Evolutionary conservation across 2,797 vertebrate species (phyloP), one percentile per base, ranked within the genome.

Genomic region (Erethizon dorsatum): DNA sequence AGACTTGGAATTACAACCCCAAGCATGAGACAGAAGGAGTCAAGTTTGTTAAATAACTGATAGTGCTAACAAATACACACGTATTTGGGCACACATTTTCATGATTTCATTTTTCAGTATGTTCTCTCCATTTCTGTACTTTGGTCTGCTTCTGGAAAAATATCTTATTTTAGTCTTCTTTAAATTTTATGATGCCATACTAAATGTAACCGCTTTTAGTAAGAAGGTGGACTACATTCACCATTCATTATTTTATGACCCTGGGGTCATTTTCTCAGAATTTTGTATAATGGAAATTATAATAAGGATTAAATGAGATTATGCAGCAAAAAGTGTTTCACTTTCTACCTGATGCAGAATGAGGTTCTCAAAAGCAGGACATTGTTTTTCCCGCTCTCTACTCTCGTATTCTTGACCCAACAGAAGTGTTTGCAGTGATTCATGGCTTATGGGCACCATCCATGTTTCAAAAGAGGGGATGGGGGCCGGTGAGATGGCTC

Each of bases 221-320:
- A 67, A 88, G 56, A 37, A 88, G 15, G 17, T 59, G 67, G 52
- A 41, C 52, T 57, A 26, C 33, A 50, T 79, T 92, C 37, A 61
- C 20, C 28, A n/a, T 82, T 93, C 59, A 56, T 82, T 94, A 91
- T 88, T 80, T 82, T 77, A 45, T 33, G 59, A 56, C 50, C 17
- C n/a, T 89, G 14, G 14, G 95, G 79, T 57, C 18, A 47, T 20
- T 71, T 22, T 84, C 67, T 88, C 47, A 52, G 47, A 90, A 75
- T 89, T 86, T 65, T 83, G 45, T 85, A 41, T 87, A 87, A 84
- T 14, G 45, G 67, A 75, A 18, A 75, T 63, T 73, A 15, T 63
- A 71, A 15, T 82, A 87, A 90, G 22, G 18, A 91, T 69, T 73
- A 94, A 94, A 90, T 91, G 33, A 94, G 37, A 93, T 73, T 71